Evolutionary conservation across 2,888 invertebrate genomes (phyloP), one percentile per base, ranked within the genome.

Genomic region (Sclerodermus sp.): DNA sequence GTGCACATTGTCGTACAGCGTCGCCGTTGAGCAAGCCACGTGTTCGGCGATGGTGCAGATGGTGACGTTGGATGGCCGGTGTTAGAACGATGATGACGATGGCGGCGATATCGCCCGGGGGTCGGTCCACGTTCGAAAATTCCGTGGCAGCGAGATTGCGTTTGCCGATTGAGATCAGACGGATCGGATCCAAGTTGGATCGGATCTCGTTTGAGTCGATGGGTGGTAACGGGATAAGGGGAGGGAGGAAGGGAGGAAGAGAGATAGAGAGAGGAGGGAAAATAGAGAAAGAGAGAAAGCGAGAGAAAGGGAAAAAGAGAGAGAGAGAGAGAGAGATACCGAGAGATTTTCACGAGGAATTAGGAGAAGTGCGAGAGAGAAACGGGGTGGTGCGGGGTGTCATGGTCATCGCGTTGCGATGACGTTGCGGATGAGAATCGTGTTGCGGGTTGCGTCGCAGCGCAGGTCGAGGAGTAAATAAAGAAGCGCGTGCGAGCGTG

Each of bases 1-100:
- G 82, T 84, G 85, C 83, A 84, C 84, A 87, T 88, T 87, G 86
- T 89, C 88, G 87, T 88, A 88, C 86, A 89, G 87, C 85, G 88
- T 87, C 85, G 87, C 87, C 86, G 87, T 84, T 82, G 85, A 87
- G 85, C 87, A 85, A 84, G 85, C 88, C 87, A 87, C 88, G 87
- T 87, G 87, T 85, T 83, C 83, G 81, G 82, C 81, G 83, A 83
- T 83, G 82, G 82, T 83, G 82, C 84, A 83, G 83, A 84, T 84
- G 71, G 74, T 80, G 82, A 80, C 81, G 78, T 76, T 80, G 72
- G 57, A 65, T 64, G 48, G 52, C 54, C 67, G 69, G 64, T 71
- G 64, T 68, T 68, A 66, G 64, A 64, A 72, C 64, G 61, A 62
- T 57, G 59, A 44, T 58, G 60, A 55, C 55, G 55, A 49, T 46